A percentile compares a stretch with the other conserved stretches of the same genome.
Evolutionary conservation across 2,888 invertebrate genomes (phyloP).

Genomic region (Eupithecia pulchellata): DNA sequence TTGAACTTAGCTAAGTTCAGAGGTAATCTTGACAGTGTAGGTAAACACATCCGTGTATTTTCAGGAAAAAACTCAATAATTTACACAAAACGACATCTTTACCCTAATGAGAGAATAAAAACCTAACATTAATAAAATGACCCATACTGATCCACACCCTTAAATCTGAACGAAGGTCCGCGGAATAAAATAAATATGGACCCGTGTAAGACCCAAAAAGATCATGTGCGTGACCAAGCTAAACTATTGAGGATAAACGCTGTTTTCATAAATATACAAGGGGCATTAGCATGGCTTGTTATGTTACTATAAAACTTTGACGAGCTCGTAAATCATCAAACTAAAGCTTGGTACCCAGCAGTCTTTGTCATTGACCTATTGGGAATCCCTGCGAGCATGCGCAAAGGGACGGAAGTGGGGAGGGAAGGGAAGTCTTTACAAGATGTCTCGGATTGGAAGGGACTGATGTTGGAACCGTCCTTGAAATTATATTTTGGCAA

Average conservation of each 20-base stretch:
- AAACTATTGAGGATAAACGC: conserved; percentile 63
- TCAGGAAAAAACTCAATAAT: background rate
- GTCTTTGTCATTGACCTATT: conserved; percentile 56
- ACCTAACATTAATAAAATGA: background rate
- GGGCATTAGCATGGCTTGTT: conserved; percentile 38
- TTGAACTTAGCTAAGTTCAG: background rate
- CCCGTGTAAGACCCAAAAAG: conserved; percentile 51
- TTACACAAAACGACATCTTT: background rate
- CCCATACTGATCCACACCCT: background rate
- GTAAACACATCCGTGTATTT: background rate
- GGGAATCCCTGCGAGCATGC: conserved; percentile 59
- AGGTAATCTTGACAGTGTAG: too few relatives aligned
- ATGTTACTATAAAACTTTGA: conserved; percentile 40
- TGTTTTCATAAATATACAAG: conserved; percentile 45
- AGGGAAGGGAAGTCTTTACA: conserved; percentile 51
- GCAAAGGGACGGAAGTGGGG: conserved; percentile 51
- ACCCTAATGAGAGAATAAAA: background rate
- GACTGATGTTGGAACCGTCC: conserved; percentile 60
- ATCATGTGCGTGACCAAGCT: conserved; percentile 66
- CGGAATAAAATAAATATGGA: conserved; percentile 42
- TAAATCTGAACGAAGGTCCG: background rate
- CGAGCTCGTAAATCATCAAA: conserved; percentile 56
- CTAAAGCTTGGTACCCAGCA: conserved; percentile 48
- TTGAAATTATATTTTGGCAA: conserved; percentile 69
- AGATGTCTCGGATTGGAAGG: conserved; percentile 58